These are phyloP conservation scores for Oscheius sp. DNA, from an alignment of 2,888 invertebrate genomes.

Conservation along the genomic window DNA sequence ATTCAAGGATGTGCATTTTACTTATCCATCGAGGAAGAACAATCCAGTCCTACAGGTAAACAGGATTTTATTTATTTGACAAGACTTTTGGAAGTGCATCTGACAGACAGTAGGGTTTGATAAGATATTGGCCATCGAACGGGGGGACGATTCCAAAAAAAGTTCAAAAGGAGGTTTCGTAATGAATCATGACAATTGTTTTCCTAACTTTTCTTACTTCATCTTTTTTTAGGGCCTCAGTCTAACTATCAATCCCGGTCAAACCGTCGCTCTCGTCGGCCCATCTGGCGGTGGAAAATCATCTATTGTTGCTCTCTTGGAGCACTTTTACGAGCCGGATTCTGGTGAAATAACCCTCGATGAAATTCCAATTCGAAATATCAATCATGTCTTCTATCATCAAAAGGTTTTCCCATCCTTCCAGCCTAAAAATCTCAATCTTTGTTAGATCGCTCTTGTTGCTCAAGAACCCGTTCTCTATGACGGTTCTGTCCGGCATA, in stretches of 20 bases:
- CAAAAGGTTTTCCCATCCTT: conserved; percentile 62
- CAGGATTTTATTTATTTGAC: background rate
- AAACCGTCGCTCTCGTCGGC: conserved; percentile 73
- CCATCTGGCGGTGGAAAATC: conserved; percentile 73
- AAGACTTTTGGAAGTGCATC: no score
- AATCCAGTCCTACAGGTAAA: conserved; percentile 79
- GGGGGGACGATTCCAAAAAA: conserved; percentile 6
- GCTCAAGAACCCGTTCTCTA: conserved; percentile 67
- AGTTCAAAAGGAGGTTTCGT: no score
- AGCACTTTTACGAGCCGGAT: conserved; percentile 72
- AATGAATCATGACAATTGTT: no score
- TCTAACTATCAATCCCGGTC: conserved; percentile 71
- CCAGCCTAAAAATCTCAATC: background rate
- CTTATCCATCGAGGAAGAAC: conserved; percentile 84
- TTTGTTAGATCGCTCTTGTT: conserved; percentile 58
- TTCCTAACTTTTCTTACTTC: no score
- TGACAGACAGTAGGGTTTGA: background rate
- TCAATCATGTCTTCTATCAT: conserved; percentile 72
- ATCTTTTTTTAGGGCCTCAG: conserved; percentile 69
- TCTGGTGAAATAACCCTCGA: conserved; percentile 71
- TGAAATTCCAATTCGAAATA: conserved; percentile 67
- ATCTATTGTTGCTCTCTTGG: conserved; percentile 72
- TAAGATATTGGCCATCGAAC: background rate
- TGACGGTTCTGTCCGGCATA: conserved; percentile 65
- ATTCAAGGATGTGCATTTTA: conserved; percentile 81